Conservation (phyloP, 2,888 invertebrate species). For the Koerneria pararmatus region DNA sequence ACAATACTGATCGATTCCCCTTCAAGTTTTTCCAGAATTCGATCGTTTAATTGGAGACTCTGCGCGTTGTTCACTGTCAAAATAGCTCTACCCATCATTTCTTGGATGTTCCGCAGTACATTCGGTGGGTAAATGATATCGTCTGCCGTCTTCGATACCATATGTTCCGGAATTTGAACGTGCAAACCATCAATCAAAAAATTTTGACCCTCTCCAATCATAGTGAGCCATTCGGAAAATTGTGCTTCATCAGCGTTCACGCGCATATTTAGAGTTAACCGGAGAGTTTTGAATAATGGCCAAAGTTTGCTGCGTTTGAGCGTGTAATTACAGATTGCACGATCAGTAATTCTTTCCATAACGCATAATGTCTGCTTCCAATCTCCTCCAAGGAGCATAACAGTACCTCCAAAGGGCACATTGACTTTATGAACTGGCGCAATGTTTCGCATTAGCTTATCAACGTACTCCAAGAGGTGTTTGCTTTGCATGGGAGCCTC, state of each 20-base stretch:
- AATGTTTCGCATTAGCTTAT: not conserved
- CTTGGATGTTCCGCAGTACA: not conserved
- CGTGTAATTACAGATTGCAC: conserved; percentile 8
- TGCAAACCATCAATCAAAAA: not conserved
- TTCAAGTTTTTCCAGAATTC: not conserved
- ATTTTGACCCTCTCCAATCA: not conserved
- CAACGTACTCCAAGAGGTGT: not conserved
- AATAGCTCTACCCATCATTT: not conserved
- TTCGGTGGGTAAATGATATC: not conserved
- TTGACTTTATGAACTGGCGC: not conserved
- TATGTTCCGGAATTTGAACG: not conserved
- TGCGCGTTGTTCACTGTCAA: not conserved
- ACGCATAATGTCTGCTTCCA: conserved; percentile 17
- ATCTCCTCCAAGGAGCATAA: conserved; percentile 2
- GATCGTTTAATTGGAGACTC: not conserved
- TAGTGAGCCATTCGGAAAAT: conserved; percentile 9
- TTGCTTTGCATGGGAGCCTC: conserved; percentile 16
- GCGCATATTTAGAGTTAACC: not conserved
- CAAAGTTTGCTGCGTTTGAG: conserved; percentile 6
- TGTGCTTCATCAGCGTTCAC: not conserved
- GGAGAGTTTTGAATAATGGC: not conserved
- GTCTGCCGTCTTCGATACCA: not conserved
- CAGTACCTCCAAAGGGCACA: conserved; percentile 7
- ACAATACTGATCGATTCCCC: not conserved
- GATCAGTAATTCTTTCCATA: not conserved